Evolutionary conservation across 2,113 vertebrate genomes (phyloP), one percentile per base, ranked within the genome.

Genomic region (Ursus arctos): DNA sequence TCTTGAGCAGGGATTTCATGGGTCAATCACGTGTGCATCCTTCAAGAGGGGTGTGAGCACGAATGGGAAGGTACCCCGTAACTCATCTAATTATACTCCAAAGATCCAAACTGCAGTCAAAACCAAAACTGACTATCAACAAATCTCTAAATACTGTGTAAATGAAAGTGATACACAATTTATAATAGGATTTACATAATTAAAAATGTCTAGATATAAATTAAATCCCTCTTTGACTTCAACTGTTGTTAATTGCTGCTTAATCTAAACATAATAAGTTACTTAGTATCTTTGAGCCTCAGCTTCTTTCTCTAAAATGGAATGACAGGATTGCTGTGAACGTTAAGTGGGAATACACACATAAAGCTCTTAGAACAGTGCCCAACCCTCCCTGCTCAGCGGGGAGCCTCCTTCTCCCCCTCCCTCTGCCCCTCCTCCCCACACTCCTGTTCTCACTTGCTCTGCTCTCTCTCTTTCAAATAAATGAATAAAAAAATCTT

Each of bases 151-250:
- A 63, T 83, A 65, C 11, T 7, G 19, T 87, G 7, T 36, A 92
- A 92, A 82, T 81, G 51, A 93, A 92, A 71, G 26, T 47, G 24
- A 53, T n/a, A 85, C 31, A 53, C 10, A 80, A 81, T 83, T 94
- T 57, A 57, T 69, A 80, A 69, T 24, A 65, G 63, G 24, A 86
- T 74, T 88, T 88, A 74, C 63, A 21, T 84, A 84, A 94, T 57
- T 94, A 36, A 49, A 82, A 88, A 72, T 67, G 77, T 8, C 9
- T 77, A n/a, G 28, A 5, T 88, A 49, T 91, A 81, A 88, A 67
- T 92, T 65, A 90, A 53, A 71, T 47, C 67, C 61, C 28, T 40
- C 72, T 76, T 82, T 59, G 11, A 84, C 69, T 53, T 79, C 51
- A 86, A 82, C 24, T 69, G n/a, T 49, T 95, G 59, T 12, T 83